A percentile compares a stretch with the other conserved stretches of the same genome.
phyloP scores from a whole-genome alignment of 2,113 vertebrate species.

The Pampusana beccarii region DNA sequence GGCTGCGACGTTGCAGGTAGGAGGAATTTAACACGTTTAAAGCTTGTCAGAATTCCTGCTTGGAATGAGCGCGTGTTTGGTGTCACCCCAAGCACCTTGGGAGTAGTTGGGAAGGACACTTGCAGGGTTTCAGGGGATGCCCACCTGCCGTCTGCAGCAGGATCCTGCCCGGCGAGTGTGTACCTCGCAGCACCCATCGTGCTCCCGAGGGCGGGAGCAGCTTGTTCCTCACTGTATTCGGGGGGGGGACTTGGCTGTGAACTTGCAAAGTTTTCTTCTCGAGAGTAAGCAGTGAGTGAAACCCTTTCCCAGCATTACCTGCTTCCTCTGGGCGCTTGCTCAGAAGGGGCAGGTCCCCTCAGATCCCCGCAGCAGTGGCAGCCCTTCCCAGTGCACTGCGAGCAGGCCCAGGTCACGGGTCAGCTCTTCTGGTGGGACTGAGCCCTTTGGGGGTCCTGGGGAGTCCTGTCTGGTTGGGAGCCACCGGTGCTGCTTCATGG shows the following conservation, averaged over 20 bases:
- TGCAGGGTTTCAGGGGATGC: no score
- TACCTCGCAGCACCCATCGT: background rate
- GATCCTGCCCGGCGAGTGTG: accelerated
- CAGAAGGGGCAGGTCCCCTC: background rate
- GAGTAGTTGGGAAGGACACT: accelerated
- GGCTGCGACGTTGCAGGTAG: no score
- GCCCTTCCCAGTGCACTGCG: background rate
- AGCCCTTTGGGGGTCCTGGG: background rate
- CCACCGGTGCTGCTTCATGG: no score
- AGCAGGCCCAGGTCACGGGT: background rate
- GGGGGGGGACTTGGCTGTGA: background rate
- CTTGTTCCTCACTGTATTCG: background rate
- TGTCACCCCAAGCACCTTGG: background rate
- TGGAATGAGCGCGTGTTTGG: accelerated
- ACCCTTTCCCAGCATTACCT: background rate
- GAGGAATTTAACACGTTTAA: background rate
- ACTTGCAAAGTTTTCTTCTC: background rate
- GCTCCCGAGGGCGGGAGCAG: background rate
- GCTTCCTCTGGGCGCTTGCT: background rate
- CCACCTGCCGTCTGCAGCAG: accelerated
- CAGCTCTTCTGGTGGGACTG: background rate
- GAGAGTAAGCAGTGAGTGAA: background rate
- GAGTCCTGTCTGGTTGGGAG: background rate
- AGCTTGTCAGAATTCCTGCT: background rate
- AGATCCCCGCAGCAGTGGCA: accelerated